phyloP scores from a whole-genome alignment of 2,113 vertebrate genomes.

The Myanophis thanlyinensis region DNA sequence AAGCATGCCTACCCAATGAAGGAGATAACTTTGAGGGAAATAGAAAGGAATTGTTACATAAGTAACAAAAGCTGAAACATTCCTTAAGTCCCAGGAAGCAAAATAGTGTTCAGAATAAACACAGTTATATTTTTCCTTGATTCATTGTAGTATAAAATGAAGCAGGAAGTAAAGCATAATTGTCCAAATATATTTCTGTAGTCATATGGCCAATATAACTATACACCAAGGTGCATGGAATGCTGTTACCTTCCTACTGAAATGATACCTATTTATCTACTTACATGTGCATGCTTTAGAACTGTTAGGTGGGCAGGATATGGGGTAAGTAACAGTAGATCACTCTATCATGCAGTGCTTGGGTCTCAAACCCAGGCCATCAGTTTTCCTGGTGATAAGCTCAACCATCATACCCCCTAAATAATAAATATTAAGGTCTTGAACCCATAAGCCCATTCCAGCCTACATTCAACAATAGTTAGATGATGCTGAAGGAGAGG shows the following conservation, averaged over 20 bases:
- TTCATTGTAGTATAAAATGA: not conserved
- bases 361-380: not conserved
- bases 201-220: not conserved
- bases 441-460: not conserved
- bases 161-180: not conserved
- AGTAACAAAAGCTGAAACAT: not conserved
- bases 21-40: not conserved
- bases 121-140: not conserved
- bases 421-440: not conserved
- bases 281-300: not conserved
- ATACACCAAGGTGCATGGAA: not conserved
- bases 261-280: not conserved
- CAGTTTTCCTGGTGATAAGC: not conserved
- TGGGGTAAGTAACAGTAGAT: not conserved
- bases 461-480: not conserved
- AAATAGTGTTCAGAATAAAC: not conserved
- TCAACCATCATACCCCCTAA: not conserved
- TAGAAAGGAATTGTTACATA: not conserved
- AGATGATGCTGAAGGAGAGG: not conserved
- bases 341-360: not conserved
- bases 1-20: not conserved
- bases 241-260: not conserved
- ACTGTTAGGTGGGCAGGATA: not conserved
- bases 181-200: not conserved
- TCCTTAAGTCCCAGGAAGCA: not conserved